Percentiles rank a stretch among this genome's conserved stretches.
phyloP scores from a whole-genome alignment of 2,888 invertebrate species.

The Omphaloscelis lunosa region DNA sequence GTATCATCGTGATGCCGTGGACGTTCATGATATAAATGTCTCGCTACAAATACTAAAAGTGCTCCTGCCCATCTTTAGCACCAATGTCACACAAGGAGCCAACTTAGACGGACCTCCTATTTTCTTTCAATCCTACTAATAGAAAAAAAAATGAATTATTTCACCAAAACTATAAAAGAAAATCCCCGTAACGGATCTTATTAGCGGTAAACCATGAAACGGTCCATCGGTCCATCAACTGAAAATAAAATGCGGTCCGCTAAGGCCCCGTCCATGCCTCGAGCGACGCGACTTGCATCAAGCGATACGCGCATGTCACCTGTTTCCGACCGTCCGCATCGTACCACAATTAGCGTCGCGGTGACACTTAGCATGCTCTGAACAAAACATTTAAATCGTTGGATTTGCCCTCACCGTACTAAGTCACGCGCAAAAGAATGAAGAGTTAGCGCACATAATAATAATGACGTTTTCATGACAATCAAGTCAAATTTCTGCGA shows the following conservation, averaged over 20 bases:
- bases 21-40: too few species aligned
- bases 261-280: conserved; percentile 21
- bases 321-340: background rate
- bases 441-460: background rate
- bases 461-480: background rate
- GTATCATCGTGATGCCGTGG: background rate
- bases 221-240: conserved; percentile 53
- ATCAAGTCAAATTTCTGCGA: background rate
- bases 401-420: too few species aligned
- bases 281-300: background rate
- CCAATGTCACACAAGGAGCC: background rate
- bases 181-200: conserved; percentile 40
- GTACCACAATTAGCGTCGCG: too few species aligned
- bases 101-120: background rate
- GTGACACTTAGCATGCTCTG: background rate
- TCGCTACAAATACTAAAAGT: too few species aligned
- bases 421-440: too few species aligned
- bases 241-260: conserved; percentile 57
- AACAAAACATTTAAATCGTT: background rate
- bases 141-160: conserved; percentile 30
- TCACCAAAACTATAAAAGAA: conserved; percentile 31
- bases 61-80: background rate
- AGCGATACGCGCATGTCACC: background rate
- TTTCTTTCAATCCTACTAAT: background rate
- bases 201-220: conserved; percentile 44